Evolutionary conservation across 1,140 invertebrate species (phyloP), one percentile per base, ranked within the genome.

Genomic region (Plectrocnemia conspersa): DNA sequence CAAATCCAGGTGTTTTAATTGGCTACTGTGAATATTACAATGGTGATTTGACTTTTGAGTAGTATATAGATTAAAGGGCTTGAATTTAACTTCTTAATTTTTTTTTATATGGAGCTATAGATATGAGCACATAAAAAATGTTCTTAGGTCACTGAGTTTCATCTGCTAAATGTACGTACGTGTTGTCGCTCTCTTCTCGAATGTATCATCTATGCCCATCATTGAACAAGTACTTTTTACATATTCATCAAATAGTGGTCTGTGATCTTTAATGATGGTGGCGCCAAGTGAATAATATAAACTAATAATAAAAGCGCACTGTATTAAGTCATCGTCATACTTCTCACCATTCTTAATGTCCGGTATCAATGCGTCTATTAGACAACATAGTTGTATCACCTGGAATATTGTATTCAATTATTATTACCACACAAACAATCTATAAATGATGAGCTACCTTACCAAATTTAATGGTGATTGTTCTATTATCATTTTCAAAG

Each of bases 401-500:
- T 88, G 61, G n/a, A 52, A 19, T 19, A 27, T 46, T 6, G 19
- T 19, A 33, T 33, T 19, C 13, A 33, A 33, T 36, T 36, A 10
- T 36, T 49, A 36, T 49, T 49, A 22, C 2, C 18, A 24, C 27
- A 25, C n/a, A 36, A 36, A 33, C 2, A 7, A 45, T 21, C 10
- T 35, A n/a, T n/a, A n/a, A n/a, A n/a, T n/a, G n/a, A n/a, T n/a
- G n/a, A n/a, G n/a, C n/a, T n/a, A n/a, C n/a, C 67, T 66, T 70
- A 88, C 86, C 86, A 94, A 81, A 68, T 93, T 94, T 1, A 94
- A 75, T 48, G 80, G 81, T 1, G 89, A 93, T 70, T 90, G 86
- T 18, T 84, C 84, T 27, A 93, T 82, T 24, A 93, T 86, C 21
- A 82, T 83, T 67, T 86, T 86, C 23, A 93, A 70, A 11, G 88